Percentiles rank a stretch among this genome's conserved stretches.
Conservation (phyloP, 2,797 vertebrate species). For the Ceryle rudis region DNA sequence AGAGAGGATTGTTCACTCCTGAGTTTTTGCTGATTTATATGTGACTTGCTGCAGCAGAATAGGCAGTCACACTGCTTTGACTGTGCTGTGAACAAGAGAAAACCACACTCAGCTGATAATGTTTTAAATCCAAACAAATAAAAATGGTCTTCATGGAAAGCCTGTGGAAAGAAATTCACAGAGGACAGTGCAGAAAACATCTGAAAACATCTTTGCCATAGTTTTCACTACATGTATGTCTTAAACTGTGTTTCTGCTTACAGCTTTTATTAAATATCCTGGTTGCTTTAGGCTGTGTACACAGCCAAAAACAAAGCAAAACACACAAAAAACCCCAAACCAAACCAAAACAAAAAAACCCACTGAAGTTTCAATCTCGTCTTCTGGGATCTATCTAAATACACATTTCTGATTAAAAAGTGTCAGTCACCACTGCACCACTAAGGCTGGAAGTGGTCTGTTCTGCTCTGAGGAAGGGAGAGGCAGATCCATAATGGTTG, state of each 20-base stretch:
- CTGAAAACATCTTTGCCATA: neutral
- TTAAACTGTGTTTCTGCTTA: neutral
- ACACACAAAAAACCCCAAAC: too few species aligned
- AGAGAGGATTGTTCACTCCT: rapidly evolving
- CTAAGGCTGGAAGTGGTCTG: constrained; percentile 18
- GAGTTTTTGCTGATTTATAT: neutral
- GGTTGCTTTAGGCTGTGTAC: neutral
- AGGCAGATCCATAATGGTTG: constrained; percentile 21
- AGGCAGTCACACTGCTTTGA: neutral
- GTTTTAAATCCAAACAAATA: constrained; percentile 3
- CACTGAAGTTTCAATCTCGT: rapidly evolving
- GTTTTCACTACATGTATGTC: neutral
- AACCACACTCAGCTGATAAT: neutral
- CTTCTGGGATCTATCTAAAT: neutral
- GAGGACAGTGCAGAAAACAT: neutral
- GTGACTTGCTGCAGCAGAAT: neutral
- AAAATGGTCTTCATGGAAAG: neutral
- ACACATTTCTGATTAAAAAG: constrained; percentile 1
- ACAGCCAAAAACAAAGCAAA: neutral
- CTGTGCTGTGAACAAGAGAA: neutral
- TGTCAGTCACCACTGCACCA: rapidly evolving
- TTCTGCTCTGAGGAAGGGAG: constrained; percentile 16
- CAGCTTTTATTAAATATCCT: neutral
- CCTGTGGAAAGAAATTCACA: neutral
- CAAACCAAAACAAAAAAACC: neutral